Base-by-base conservation (phyloP, 1,140 invertebrate species). In the Drosophila rufa region DNA sequence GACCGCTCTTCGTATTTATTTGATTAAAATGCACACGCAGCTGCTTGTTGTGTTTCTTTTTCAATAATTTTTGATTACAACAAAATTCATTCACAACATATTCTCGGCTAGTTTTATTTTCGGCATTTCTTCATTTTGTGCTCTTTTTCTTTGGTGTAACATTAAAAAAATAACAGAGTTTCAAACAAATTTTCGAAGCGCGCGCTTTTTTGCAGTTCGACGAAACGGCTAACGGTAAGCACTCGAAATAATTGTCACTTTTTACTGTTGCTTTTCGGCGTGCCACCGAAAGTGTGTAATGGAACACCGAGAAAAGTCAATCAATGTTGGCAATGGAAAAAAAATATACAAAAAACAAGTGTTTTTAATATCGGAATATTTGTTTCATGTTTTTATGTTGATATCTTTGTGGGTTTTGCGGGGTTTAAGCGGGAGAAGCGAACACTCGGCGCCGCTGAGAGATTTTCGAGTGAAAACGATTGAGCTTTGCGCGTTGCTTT, bases 81-180 rank as follows among this genome's bases (percentile, higher is more conserved):
- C 47, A 40, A 71, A 65, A 64, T 64, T 73, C 47, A 83, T 78
- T 79, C 57, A 73, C 71, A 40, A 40, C 74, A 71, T 68, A 55
- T 80, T 71, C 53, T 50, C 30, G 47, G 30, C 14, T 40, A 62
- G 50, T 57, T 65, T 84, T 61, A 14, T 69, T 40, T 60, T 60
- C 36, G 19, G 55, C 25, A 47, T 53, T 76, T 57, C 38, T 40
- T 40, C 36, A 56, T 56, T 22, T 22, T 55, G 9, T 15, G 33
- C 22, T 22, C 15, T 6, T 38, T 55, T 9, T 38, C 1, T 22
- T 15, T 19, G 33, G 19, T 48, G 22, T 11, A 55, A 79, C 64
- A 43, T 58, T 12, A 60, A 75, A 78, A 76, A 76, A 53, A 61
- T 61, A 57, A 45, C 12, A 0, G 17, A 19, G 19, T 46, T 22